Conservation (phyloP, 30 jellyfish, hydroid and myxozoan species). For the Nemopilema nomurai region DNA sequence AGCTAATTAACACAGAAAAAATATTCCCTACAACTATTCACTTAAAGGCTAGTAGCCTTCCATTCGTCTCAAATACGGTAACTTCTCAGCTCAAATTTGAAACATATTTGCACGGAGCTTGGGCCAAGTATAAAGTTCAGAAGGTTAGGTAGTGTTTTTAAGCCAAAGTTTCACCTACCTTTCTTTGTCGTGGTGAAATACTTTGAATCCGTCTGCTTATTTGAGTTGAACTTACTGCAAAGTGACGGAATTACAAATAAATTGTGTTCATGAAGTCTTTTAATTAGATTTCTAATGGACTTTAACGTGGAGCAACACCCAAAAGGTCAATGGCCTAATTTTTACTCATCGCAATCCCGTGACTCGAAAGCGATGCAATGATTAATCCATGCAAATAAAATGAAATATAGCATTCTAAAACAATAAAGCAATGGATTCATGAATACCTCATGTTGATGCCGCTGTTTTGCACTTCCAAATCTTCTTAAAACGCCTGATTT, state of each 20-base stretch:
- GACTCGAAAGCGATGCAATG: background rate
- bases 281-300: background rate
- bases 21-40: too few species aligned
- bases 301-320: background rate
- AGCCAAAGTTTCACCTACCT: constrained; percentile 76
- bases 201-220: constrained; percentile 87
- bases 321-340: background rate
- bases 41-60: too few species aligned
- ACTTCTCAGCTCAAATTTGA: too few species aligned
- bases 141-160: too few species aligned
- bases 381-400: background rate
- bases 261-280: background rate
- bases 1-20: too few species aligned
- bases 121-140: too few species aligned
- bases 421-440: too few species aligned
- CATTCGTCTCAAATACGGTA: too few species aligned
- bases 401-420: background rate
- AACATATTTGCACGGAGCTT: too few species aligned
- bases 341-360: background rate
- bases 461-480: background rate
- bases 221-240: constrained; percentile 59
- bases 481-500: background rate
- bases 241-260: background rate
- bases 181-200: constrained; percentile 95
- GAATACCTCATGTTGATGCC: background rate